phyloP scores from a whole-genome alignment of 2,888 invertebrate species.

The Drosophila phalerata region DNA sequence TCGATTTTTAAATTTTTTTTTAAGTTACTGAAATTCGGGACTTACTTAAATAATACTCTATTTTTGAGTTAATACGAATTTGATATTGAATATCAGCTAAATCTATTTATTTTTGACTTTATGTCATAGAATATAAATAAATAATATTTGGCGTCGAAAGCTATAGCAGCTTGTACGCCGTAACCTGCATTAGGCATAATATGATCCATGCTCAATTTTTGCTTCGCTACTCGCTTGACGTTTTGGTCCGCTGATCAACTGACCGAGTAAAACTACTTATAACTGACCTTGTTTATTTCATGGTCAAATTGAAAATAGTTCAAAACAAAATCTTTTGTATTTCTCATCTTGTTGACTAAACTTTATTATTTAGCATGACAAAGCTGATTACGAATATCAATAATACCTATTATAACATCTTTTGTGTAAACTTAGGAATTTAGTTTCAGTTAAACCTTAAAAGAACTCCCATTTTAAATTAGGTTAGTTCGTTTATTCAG shows the following conservation, averaged over 20 bases:
- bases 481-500: too few species aligned
- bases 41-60: too few species aligned
- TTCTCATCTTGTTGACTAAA: not conserved
- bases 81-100: too few species aligned
- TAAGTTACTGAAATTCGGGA: too few species aligned
- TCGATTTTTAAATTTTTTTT: too few species aligned
- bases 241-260: conserved; percentile 3
- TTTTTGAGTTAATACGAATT: too few species aligned
- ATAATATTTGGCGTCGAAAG: too few species aligned
- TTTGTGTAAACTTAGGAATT: not conserved
- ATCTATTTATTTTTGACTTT: too few species aligned
- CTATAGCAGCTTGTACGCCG: too few species aligned
- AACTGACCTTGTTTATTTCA: conserved; percentile 6
- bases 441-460: not conserved
- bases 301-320: conserved; percentile 14
- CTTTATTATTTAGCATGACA: conserved; percentile 42
- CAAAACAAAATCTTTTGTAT: not conserved
- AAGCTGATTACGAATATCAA: conserved; percentile 16
- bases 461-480: too few species aligned
- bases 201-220: not conserved
- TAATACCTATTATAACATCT: conserved; percentile 1
- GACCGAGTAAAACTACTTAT: not conserved
- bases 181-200: too few species aligned
- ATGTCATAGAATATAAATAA: too few species aligned
- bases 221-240: conserved; percentile 8